A percentile compares a stretch with the other conserved stretches of the same genome.
phyloP scores from a whole-genome alignment of 2,113 vertebrate genomes.

The Mirounga angustirostris region DNA sequence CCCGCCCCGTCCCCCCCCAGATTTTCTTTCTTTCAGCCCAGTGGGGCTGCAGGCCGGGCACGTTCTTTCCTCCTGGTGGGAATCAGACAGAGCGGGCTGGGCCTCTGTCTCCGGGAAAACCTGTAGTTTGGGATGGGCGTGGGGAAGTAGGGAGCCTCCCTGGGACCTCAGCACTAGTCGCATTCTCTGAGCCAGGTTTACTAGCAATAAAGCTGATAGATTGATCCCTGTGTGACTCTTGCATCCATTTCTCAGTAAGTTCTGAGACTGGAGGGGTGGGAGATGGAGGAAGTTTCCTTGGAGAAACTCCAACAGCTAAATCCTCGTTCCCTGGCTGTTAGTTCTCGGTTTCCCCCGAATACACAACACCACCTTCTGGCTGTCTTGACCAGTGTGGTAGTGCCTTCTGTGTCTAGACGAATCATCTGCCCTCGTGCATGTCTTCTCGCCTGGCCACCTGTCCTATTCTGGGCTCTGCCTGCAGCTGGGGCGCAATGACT shows the following conservation, averaged over 20 bases:
- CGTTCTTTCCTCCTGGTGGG: background rate
- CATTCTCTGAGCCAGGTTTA: background rate
- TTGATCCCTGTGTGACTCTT: background rate
- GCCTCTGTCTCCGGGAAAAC: background rate
- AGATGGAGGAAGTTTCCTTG: background rate
- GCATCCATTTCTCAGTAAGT: background rate
- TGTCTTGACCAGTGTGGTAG: background rate
- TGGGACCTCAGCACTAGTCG: background rate
- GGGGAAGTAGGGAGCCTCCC: background rate
- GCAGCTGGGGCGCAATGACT: rapidly evolving
- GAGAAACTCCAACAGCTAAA: background rate
- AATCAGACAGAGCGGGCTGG: background rate
- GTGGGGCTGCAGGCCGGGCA: background rate
- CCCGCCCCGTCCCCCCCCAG: too few species aligned
- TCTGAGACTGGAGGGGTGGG: background rate
- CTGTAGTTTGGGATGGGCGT: background rate
- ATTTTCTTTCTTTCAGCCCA: background rate
- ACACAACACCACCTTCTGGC: background rate
- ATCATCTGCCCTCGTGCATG: background rate
- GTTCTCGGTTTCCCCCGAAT: background rate
- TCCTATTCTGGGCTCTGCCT: background rate
- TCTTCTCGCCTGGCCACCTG: background rate
- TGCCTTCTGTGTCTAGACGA: background rate
- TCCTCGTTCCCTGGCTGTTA: background rate
- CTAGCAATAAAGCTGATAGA: background rate